These are phyloP conservation scores for Lycodopsis pacificus DNA, from an alignment of 2,797 vertebrate species.

Conservation along the genomic window DNA sequence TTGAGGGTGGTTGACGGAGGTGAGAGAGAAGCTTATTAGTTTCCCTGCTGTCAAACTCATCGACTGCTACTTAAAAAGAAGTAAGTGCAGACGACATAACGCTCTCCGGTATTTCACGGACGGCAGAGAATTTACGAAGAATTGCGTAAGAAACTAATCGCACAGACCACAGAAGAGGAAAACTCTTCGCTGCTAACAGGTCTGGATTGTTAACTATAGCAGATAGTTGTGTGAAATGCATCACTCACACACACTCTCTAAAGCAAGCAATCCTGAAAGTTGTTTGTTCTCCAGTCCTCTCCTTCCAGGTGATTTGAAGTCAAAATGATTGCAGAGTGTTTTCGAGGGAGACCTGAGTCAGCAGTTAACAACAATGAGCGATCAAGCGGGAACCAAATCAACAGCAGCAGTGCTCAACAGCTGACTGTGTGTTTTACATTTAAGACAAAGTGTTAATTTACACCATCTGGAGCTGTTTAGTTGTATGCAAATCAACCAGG, in stretches of 20 bases:
- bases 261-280: neutral
- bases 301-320: constrained; percentile 3
- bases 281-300: neutral
- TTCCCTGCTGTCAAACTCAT: constrained; percentile 25
- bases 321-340: neutral
- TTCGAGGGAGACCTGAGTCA: constrained; percentile 23
- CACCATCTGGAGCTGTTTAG: neutral
- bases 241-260: neutral
- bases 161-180: neutral
- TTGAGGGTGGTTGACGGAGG: neutral
- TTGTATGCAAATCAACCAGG: constrained; percentile 27
- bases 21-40: neutral
- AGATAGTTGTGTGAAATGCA: neutral
- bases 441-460: constrained; percentile 27
- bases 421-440: constrained; percentile 36
- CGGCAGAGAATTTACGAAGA: constrained; percentile 2
- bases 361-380: constrained; percentile 8
- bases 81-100: neutral
- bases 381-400: constrained; percentile 8
- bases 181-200: neutral
- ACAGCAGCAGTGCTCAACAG: neutral
- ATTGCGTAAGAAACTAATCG: constrained; percentile 14
- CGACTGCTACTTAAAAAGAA: neutral
- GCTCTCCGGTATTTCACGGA: constrained; percentile 23
- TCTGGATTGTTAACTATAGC: neutral